phyloP scores from a whole-genome alignment of 2,113 vertebrate genomes.

The Scytalopus superciliaris region DNA sequence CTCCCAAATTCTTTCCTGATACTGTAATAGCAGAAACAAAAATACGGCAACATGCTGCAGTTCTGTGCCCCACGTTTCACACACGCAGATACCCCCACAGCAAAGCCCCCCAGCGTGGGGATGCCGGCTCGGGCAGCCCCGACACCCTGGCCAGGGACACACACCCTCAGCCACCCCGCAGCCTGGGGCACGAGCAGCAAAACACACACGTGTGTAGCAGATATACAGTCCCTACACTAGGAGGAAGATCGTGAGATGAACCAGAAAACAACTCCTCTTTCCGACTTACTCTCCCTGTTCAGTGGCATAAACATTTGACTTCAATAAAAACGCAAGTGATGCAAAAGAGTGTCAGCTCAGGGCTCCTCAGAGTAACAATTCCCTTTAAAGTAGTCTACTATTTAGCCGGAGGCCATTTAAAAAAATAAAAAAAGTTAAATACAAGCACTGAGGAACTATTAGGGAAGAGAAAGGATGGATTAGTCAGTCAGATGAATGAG shows the following conservation, averaged over 20 bases:
- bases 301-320: not conserved
- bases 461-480: not conserved
- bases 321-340: not conserved
- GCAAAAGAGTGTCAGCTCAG: not conserved
- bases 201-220: accelerated
- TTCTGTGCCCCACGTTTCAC: not conserved
- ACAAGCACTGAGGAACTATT: not conserved
- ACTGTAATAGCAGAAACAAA: constrained; percentile 22
- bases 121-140: not conserved
- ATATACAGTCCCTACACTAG: not conserved
- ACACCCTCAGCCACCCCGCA: accelerated
- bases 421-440: not conserved
- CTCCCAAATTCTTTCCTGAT: constrained; percentile 60
- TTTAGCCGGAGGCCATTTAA: not conserved
- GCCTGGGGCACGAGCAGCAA: not conserved
- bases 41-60: not conserved
- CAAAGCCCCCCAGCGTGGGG: not conserved
- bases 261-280: not conserved
- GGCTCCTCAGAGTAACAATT: not conserved
- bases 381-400: not conserved
- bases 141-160: accelerated
- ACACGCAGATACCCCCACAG: not conserved
- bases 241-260: not conserved
- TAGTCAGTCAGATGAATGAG: not conserved
- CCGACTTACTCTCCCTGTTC: not conserved